Evolutionary conservation across 92 coral and sea anemone genomes (phyloP), one percentile per base, ranked within the genome.

Genomic region (Montipora capitata): DNA sequence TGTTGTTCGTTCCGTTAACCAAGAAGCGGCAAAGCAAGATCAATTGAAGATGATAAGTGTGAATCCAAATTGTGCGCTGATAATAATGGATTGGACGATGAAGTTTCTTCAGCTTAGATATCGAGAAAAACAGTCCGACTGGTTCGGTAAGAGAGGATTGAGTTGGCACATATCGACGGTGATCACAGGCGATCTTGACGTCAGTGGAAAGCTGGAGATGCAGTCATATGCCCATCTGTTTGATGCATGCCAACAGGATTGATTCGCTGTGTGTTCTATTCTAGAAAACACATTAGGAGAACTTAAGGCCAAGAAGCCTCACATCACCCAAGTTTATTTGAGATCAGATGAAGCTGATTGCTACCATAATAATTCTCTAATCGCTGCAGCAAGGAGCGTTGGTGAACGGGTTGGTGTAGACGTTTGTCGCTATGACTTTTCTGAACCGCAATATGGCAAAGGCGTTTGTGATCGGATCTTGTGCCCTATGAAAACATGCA

Each of bases 401-500:
- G 43, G 80, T 40, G 40, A 41, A 16, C 40, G 80, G 17, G n/a
- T 76, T 13, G 80, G 80, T 39, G 17, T 76, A 9, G 44, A 62
- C 3, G 66, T 76, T 4, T 15, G 16, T 16, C 6, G 80, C 40
- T 20, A 20, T 76, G 80, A 76, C 44, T 76, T 10, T 17, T 20
- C 80, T 15, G 80, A 76, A 65, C 80, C 67, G 2, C 2, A 5
- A 13, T 39, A 38, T 67, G 72, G 72, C 27, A 67, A 67, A 67
- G 72, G 35, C 11, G 44, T 67, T 12, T 57, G 88, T 39, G 88
- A 83, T 17, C 18, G 54, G 38, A 70, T 83, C 35, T 14, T 72
- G 6, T 89, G 89, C 43, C 76, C 93, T 1, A 83, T 89, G 86
- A 90, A 85, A 40, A 56, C 62, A 16, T 51, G 87, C 41, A 72